These are phyloP conservation scores for Vanacampus margaritifer DNA, from an alignment of 2,113 vertebrate genomes.

Conservation along the genomic window DNA sequence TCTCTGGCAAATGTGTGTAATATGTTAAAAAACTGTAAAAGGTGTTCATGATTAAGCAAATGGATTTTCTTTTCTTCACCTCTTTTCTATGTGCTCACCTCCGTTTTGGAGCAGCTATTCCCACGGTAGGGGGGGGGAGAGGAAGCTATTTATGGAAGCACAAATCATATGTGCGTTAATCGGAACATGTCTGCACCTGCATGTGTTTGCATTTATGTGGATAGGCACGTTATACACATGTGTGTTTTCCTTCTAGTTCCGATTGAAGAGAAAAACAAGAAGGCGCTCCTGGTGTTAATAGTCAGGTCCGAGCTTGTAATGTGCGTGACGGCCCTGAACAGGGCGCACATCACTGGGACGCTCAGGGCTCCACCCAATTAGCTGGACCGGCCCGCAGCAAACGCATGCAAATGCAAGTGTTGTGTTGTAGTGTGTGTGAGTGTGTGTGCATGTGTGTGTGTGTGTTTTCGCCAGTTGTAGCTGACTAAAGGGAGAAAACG, in stretches of 20 bases:
- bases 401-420: constrained; percentile 6
- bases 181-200: neutral
- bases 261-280: neutral
- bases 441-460: neutral
- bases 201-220: neutral
- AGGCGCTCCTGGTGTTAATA: neutral
- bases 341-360: constrained; percentile 30
- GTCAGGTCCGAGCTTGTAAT: constrained; percentile 3
- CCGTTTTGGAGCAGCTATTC: constrained; percentile 28
- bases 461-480: neutral
- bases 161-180: constrained; percentile 13
- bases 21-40: no score
- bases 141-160: constrained; percentile 35
- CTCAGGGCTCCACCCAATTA: constrained; percentile 47
- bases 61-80: constrained; percentile 20
- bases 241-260: neutral
- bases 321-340: constrained; percentile 30
- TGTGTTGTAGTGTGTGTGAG: constrained; percentile 3
- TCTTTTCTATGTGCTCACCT: constrained; percentile 16
- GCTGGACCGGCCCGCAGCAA: constrained; percentile 31
- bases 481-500: constrained; percentile 11
- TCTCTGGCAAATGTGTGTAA: no score
- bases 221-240: neutral
- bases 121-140: constrained; percentile 6
- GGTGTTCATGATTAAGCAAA: no score